Evolutionary conservation across 2,888 invertebrate genomes (phyloP).

Genomic region (Endotricha flammealis): DNA sequence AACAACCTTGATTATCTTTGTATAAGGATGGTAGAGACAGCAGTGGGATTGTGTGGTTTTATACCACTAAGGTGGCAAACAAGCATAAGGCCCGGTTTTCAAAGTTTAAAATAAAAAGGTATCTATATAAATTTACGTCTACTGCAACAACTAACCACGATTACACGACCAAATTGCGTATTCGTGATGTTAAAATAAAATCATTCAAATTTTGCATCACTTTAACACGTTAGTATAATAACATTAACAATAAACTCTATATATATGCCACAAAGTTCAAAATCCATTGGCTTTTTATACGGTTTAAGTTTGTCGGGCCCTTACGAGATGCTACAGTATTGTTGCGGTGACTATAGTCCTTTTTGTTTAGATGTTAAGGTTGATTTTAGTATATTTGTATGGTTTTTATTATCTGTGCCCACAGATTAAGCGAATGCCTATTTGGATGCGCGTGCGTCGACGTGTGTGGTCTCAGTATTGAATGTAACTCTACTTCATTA

Average conservation of each 20-base stretch:
- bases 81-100: too few relatives aligned
- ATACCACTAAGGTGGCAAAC: too few relatives aligned
- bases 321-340: conserved; percentile 14
- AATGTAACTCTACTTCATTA: conserved; percentile 7
- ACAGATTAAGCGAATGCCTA: conserved; percentile 10
- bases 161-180: conserved; percentile 41
- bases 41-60: too few relatives aligned
- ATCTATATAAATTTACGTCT: too few relatives aligned
- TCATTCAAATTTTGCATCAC: conserved; percentile 30
- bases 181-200: conserved; percentile 43
- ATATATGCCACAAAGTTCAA: conserved; percentile 2
- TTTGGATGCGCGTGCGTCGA: conserved; percentile 17
- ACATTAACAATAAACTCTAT: conserved; percentile 5
- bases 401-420: conserved; percentile 2
- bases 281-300: conserved; percentile 7
- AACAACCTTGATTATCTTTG: too few relatives aligned
- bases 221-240: conserved; percentile 20
- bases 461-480: conserved; percentile 20
- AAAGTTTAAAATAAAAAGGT: too few relatives aligned
- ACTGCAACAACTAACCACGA: conserved; percentile 24
- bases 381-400: conserved; percentile 10
- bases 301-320: conserved; percentile 19
- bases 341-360: neutral
- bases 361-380: conserved; percentile 1
- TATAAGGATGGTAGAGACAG: too few relatives aligned